These are phyloP conservation scores for Rhagonycha fulva DNA, from an alignment of 2,888 invertebrate species.

Conservation along the genomic window DNA sequence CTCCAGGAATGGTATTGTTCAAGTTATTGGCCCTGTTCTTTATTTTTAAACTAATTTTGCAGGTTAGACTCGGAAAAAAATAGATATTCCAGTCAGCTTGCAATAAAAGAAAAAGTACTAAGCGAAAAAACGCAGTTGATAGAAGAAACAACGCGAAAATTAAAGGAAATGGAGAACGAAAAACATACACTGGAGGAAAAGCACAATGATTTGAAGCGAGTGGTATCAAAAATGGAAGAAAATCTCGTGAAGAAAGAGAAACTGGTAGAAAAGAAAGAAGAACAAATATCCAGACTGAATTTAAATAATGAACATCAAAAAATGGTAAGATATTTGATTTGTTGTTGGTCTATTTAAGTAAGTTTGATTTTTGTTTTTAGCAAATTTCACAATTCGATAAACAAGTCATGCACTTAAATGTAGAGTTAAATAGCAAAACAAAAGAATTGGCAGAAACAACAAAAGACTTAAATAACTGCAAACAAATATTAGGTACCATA, in stretches of 20 bases:
- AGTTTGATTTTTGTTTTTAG: slow-evolving; percentile 34
- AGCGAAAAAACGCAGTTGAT: slow-evolving; percentile 35
- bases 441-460: slow-evolving; percentile 41
- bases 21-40: background rate
- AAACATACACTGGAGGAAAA: slow-evolving; percentile 42
- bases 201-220: slow-evolving; percentile 38
- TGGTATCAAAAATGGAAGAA: slow-evolving; percentile 45
- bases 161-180: slow-evolving; percentile 35
- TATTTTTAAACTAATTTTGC: background rate
- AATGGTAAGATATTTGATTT: slow-evolving; percentile 38
- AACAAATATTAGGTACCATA: slow-evolving; percentile 47
- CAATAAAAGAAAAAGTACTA: slow-evolving; percentile 38
- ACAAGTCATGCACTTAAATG: slow-evolving; percentile 35
- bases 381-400: slow-evolving; percentile 44
- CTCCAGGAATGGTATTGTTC: slow-evolving; percentile 14
- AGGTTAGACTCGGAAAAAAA: slow-evolving; percentile 41
- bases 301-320: slow-evolving; percentile 41
- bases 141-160: slow-evolving; percentile 31
- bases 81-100: slow-evolving; percentile 34
- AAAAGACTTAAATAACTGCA: slow-evolving; percentile 41
- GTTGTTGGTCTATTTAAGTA: background rate
- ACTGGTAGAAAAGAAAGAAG: slow-evolving; percentile 45
- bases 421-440: slow-evolving; percentile 35
- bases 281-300: slow-evolving; percentile 40
- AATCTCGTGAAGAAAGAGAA: slow-evolving; percentile 47